Conservation (phyloP, 2,888 invertebrate species). For the Heliconius cydno region DNA sequence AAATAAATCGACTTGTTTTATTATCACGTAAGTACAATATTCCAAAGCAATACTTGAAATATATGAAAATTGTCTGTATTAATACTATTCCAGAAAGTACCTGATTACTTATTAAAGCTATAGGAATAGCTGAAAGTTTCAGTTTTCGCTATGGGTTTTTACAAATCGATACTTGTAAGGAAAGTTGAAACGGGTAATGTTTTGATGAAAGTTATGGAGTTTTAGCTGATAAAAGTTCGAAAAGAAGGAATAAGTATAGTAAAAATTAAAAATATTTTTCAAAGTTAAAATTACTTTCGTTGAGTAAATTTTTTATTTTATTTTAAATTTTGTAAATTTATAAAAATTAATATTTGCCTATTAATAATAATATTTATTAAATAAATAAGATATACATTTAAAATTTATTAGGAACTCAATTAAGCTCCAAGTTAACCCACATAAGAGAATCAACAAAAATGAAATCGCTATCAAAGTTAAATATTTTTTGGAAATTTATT, state of each 20-base stretch:
- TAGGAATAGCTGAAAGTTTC: conserved; percentile 9
- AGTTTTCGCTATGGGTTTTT: conserved; percentile 8
- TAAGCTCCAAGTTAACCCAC: too few species aligned
- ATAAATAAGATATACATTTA: background rate
- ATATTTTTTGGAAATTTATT: background rate
- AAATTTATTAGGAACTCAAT: too few species aligned
- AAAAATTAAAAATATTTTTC: background rate
- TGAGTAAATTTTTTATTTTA: background rate
- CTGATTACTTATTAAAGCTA: conserved; percentile 14
- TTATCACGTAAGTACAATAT: background rate
- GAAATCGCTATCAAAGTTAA: background rate
- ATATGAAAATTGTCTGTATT: background rate
- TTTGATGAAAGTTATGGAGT: background rate
- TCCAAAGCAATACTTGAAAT: background rate
- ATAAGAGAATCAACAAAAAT: background rate
- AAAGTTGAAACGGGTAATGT: conserved; percentile 5
- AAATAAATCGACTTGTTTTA: too few species aligned
- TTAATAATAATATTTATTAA: too few species aligned
- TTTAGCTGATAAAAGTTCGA: conserved; percentile 5
- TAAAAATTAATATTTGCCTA: background rate
- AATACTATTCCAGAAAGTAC: background rate
- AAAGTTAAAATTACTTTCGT: background rate
- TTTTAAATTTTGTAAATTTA: background rate
- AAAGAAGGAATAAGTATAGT: background rate
- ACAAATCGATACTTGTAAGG: conserved; percentile 5